These are phyloP conservation scores for Halcyon malimbica DNA, from an alignment of 2,113 vertebrate genomes.

Conservation along the genomic window DNA sequence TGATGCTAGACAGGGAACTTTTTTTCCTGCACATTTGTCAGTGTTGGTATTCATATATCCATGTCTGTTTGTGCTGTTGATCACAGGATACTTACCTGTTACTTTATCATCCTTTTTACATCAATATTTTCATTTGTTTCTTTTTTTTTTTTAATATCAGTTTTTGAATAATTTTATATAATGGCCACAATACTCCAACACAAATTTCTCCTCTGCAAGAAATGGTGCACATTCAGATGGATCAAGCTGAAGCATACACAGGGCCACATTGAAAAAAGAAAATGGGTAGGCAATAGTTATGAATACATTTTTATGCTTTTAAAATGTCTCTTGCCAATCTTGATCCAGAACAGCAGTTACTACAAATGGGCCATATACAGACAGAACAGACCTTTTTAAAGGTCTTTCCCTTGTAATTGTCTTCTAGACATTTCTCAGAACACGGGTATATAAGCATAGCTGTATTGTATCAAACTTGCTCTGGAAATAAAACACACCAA, in stretches of 20 bases:
- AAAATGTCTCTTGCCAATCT: neutral
- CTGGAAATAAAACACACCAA: neutral
- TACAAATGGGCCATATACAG: neutral
- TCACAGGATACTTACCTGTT: neutral
- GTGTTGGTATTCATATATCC: neutral
- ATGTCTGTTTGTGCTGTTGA: neutral
- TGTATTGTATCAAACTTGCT: neutral
- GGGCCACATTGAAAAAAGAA: neutral
- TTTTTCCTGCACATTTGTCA: neutral
- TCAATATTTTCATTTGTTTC: neutral
- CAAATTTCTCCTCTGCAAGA: neutral
- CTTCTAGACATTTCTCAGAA: neutral
- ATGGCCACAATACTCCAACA: neutral
- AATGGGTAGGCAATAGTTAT: fast-evolving
- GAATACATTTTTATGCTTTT: neutral
- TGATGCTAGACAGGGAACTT: neutral
- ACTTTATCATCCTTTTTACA: neutral
- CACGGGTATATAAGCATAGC: neutral
- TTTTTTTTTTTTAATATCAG: neutral
- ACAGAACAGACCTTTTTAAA: neutral
- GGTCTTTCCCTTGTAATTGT: neutral
- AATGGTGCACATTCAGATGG: neutral
- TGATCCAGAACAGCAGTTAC: neutral
- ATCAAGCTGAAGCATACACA: neutral
- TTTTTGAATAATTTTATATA: neutral